Evolutionary conservation across 2,888 invertebrate species (phyloP).

Genomic region (Sarcophaga caerulescens): DNA sequence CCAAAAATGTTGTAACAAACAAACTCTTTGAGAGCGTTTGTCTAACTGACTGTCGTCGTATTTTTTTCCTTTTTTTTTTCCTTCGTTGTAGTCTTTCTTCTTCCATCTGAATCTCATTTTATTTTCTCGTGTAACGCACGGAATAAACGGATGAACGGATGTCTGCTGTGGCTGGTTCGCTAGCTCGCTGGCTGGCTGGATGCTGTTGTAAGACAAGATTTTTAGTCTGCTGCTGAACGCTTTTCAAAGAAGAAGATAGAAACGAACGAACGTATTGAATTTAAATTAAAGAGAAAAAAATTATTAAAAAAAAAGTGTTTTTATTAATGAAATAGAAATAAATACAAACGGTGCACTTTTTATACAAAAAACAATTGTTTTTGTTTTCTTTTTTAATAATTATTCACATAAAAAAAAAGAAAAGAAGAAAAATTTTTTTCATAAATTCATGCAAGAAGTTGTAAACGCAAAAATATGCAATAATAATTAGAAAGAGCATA

Average conservation of each 20-base stretch:
- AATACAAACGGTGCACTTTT: slow-evolving; percentile 29
- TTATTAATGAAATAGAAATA: slow-evolving; percentile 13
- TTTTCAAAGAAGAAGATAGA: slow-evolving; percentile 62
- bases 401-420: not conserved
- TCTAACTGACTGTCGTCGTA: slow-evolving; percentile 31
- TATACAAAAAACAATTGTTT: slow-evolving; percentile 13
- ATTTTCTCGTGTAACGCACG: slow-evolving; percentile 51
- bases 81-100: not conserved
- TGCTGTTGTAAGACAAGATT: slow-evolving; percentile 66
- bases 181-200: slow-evolving; percentile 24
- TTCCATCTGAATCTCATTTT: slow-evolving; percentile 54
- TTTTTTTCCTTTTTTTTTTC: slow-evolving; percentile 39
- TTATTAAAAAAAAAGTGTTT: slow-evolving; percentile 29
- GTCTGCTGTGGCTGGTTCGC: not conserved
- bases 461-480: not conserved
- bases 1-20: slow-evolving; percentile 38
- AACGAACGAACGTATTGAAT: slow-evolving; percentile 55
- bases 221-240: slow-evolving; percentile 68
- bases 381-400: too few species aligned
- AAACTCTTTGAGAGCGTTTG: slow-evolving; percentile 61
- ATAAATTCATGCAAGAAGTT: not conserved
- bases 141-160: slow-evolving; percentile 48
- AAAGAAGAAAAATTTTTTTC: not conserved
- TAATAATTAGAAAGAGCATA: not conserved
- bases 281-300: slow-evolving; percentile 8